phyloP scores from a whole-genome alignment of 2,113 vertebrate species.

The Meleagris gallopavo region DNA sequence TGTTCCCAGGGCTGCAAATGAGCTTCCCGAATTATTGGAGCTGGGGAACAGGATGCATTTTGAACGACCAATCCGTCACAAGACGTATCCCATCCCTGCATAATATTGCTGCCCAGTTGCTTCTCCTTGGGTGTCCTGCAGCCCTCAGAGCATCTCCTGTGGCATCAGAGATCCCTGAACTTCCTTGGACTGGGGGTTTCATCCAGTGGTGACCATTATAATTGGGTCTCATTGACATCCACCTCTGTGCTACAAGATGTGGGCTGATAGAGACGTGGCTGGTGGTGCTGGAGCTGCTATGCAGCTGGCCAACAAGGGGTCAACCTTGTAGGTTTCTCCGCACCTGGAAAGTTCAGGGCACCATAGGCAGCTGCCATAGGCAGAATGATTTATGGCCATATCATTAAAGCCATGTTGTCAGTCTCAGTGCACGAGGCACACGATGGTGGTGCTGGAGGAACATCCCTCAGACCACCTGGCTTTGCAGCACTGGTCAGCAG shows the following conservation, averaged over 20 bases:
- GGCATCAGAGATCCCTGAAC: neutral
- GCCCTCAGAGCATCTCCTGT: neutral
- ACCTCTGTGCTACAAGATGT: neutral
- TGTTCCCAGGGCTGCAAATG: neutral
- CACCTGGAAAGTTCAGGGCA: neutral
- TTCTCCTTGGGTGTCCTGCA: neutral
- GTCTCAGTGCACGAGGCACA: neutral
- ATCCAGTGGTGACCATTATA: fast-evolving
- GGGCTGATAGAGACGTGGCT: neutral
- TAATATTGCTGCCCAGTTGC: neutral
- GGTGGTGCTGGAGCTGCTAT: fast-evolving
- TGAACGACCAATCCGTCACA: neutral
- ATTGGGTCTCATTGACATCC: neutral
- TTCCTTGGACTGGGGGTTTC: neutral
- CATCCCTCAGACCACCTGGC: neutral
- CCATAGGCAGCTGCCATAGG: neutral
- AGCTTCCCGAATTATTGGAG: neutral
- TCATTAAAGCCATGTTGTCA: neutral
- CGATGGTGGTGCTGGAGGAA: neutral
- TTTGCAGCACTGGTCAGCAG: neutral
- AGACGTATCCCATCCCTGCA: neutral
- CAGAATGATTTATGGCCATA: neutral
- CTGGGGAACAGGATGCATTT: neutral
- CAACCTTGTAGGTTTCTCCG: neutral
- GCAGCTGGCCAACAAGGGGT: neutral